Base-by-base conservation (phyloP, 2,797 vertebrate species). In the Heterohyrax brucei region DNA sequence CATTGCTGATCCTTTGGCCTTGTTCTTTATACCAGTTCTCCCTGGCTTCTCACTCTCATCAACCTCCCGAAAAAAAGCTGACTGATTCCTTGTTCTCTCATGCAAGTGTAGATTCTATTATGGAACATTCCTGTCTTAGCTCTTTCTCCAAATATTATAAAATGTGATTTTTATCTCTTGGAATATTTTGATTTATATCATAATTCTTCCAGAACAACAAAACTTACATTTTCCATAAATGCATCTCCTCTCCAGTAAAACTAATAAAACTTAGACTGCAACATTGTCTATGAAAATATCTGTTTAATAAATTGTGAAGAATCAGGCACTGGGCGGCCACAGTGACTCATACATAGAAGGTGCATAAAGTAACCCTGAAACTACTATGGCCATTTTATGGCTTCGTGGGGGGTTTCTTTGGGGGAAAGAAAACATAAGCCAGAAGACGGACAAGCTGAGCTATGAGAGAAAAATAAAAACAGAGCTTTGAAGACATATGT, bases 141-240 rank as follows among this genome's bases (percentile, higher is more conserved):
- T 48, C 88, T 82, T 59, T 53, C 24, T 68, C 78, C 18, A 59
- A 89, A 73, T 12, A 56, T 46, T 64, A 50, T 10, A 68, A 77
- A 94, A 86, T 46, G 53, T 2, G 3, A 70, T 72, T 88, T 92
- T 66, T 21, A 39, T 44, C 64, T 26, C 94, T 61, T 59, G 30
- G 39, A 94, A 72, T 56, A 19, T 81, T 93, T 92, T 75, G 14
- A 62, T 50, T 66, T 80, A 21, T 48, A 59, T 0, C 50, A 85
- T 1, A 93, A 6, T 72, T 80, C 53, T 92, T 90, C 50, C 44
- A 72, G 33, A 94, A 30, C 24, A 39, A 90, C 70, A 80, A 22
- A 59, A 82, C 12, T 59, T 87, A 48, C 16, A 21, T 30, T 2
- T 81, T 84, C 7, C 14, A 82, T 28, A 13, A 76, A 95, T 86